Evolutionary conservation across 2,113 vertebrate genomes (phyloP), one percentile per base, ranked within the genome.

Genomic region (Lophochroa leadbeateri): DNA sequence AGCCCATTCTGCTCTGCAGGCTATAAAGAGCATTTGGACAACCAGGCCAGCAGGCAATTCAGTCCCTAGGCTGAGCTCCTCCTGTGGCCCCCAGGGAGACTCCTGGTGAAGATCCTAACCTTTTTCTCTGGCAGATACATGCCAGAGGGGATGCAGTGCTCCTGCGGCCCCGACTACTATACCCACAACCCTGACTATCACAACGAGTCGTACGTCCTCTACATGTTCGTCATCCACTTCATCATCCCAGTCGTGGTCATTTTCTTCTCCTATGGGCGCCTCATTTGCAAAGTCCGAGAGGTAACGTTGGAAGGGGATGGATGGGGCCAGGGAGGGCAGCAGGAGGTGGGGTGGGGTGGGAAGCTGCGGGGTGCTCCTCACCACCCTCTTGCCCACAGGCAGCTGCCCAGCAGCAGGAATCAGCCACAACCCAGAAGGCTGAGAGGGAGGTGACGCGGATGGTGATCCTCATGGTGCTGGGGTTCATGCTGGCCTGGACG

Each of bases 361-460:
- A 18, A 43, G 33, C 64, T 33, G 10, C 3, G 1, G 21, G 43
- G 11, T n/a, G 41, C 28, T 39, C 43, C 81, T 90, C 65, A 87
- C 12, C 53, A 2, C 41, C 35, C n/a, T 18, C 3, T 5, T 17
- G 9, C 10, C 53, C 5, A 2, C 92, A 98, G 98, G 98, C 98
- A 86, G 98, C 98, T 82, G 94, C 98, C 13, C 97, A 98, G 93
- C 98, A 99, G 96, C 98, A 98, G 94, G 98, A 98, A 28, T 98
- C 98, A 0, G 98, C 97, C 28, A 98, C 97, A 1, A 98, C 98
- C 11, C 98, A 98, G 97, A 98, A 98, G 84, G 98, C 98, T 0
- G 98, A 98, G 97, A 98, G 67, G 82, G 98, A 99, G 96, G 98
- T 98, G 80, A 98, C 98, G 0, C 96, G 98, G 39, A 98, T 98